Evolutionary conservation across 2,113 vertebrate genomes (phyloP), one percentile per base, ranked within the genome.

Genomic region (Ciconia boyciana): DNA sequence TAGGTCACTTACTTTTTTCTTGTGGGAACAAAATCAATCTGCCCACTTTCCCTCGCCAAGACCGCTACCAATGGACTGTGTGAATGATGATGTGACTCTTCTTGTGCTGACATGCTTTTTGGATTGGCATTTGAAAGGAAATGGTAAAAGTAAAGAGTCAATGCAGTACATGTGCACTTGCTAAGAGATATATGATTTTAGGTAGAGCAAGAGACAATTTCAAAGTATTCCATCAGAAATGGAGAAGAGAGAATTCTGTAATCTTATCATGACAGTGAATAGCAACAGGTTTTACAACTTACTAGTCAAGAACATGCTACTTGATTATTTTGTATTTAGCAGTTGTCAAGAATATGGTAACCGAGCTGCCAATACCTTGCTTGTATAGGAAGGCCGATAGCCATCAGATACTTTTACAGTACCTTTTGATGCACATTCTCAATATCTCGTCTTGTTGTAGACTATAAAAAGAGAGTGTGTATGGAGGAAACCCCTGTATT

Each of bases 1-100:
- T 96, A 96, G 98, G 97, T 98, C 98, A 98, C 89, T 96, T 95
- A 95, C 83, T 92, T 91, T 97, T 97, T 98, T 96, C 89, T 94
- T 68, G 66, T 52, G 89, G 65, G 83, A 98, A 95, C 93, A 96
- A 90, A 64, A 72, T 93, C 61, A 79, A 13, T 89, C 95, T 95
- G 83, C 96, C 95, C 90, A 92, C 92, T 84, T 87, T 92, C 68
- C 87, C 90, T 97, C 95, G 95, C 94, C 29, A 26, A 85, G 66
- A 95, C 49, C 28, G 25, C 34, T 61, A 11, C 88, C 95, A 98
- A 94, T 97, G 83, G 95, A 69, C 74, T 89, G 36, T 58, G 80
- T 97, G 97, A 98, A 95, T 96, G 87, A 91, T 91, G 79, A 91
- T 96, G 77, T 14, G 96, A 71, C 46, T 82, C 34, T 41, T 74